These are phyloP conservation scores for Mallateleia sp. DNA, from an alignment of 2,888 invertebrate genomes.

Conservation along the genomic window DNA sequence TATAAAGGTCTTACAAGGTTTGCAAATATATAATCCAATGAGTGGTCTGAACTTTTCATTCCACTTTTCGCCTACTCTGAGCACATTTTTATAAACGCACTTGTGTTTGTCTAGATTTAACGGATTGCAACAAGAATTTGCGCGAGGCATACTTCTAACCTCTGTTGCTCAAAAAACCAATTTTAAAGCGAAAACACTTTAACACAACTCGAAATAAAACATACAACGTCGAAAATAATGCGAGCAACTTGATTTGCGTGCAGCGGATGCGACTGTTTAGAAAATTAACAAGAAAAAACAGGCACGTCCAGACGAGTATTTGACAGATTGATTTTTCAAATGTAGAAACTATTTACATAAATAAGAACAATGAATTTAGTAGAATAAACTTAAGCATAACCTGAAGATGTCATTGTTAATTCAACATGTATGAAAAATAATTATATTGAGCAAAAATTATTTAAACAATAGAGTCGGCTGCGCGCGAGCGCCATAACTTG, in stretches of 20 bases:
- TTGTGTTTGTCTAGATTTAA: no score
- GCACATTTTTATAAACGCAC: background rate
- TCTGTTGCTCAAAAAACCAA: no score
- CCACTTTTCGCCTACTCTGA: background rate
- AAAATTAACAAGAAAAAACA: conserved; percentile 5
- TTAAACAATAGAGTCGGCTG: background rate
- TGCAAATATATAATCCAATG: conserved; percentile 1
- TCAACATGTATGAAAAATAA: conserved; percentile 8
- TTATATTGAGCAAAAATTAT: conserved; percentile 2
- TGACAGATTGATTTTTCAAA: background rate
- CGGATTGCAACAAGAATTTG: no score
- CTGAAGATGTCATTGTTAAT: background rate
- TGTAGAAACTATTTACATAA: conserved; percentile 9
- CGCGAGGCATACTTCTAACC: background rate
- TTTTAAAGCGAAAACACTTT: no score
- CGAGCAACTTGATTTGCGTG: no score
- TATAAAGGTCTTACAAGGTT: background rate
- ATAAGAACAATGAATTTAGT: conserved; percentile 1
- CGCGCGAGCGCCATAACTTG: no score
- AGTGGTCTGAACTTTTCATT: background rate
- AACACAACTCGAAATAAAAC: no score
- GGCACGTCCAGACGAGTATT: conserved; percentile 8
- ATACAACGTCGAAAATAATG: no score
- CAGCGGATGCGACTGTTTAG: no score
- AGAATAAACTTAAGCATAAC: conserved; percentile 3